Percentiles rank a stretch among this genome's conserved stretches.
These are phyloP conservation scores for Drosophila melanogaster DNA, from an alignment of 1,140 invertebrate genomes.

Conservation along the genomic window Release_6_plus_ISO1_MT NT_033779.5:3042001-3042500, in stretches of 20 bases:
- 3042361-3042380: background rate
- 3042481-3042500: conserved; percentile 4
- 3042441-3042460: conserved; percentile 40
- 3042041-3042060: conserved; percentile 27
- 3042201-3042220: conserved; percentile 42
- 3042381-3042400: conserved; percentile 29
- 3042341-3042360: background rate
- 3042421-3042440: conserved; percentile 33
- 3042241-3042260: background rate
- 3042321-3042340: background rate
- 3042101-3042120: conserved; percentile 45
- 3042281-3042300: background rate
- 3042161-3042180: conserved; percentile 66
- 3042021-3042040: conserved; percentile 41
- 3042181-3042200: conserved; percentile 59
- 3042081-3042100: conserved; percentile 43
- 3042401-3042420: conserved; percentile 27
- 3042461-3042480: conserved; percentile 10
- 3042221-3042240: conserved; percentile 15
- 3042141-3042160: conserved; percentile 58
- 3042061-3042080: conserved; percentile 66
- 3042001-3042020: conserved; percentile 66
- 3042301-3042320: background rate
- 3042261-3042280: background rate
- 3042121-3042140: conserved; percentile 49